Evolutionary conservation across 1,140 invertebrate species (phyloP), one percentile per base, ranked within the genome.

Genomic region (Monochamus saltuarius): DNA sequence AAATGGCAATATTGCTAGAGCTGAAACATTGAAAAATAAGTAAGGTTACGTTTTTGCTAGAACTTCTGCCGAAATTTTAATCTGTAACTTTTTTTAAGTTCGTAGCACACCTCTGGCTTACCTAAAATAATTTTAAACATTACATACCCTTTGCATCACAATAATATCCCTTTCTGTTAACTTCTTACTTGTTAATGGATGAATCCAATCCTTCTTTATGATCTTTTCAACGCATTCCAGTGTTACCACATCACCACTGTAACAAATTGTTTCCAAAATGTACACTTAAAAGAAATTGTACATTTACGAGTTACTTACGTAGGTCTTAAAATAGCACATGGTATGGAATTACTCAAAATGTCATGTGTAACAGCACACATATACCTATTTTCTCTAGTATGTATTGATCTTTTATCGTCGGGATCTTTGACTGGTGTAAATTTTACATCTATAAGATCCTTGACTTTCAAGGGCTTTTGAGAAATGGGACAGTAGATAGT

Each of bases 321-420:
- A 59, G 93, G 88, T 80, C 83, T 89, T 17, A 99, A 84, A 46
- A 98, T 90, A 58, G 91, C 95, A 79, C 91, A 95, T 7, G 94
- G 94, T 3, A 95, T 87, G 14, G 94, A 92, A 81, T 99, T 99
- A 61, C 92, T 90, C 9, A 99, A 78, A 51, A 97, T 86, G 80
- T 99, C 98, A 78, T 95, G 91, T 22, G 96, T 99, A 0, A 99
- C 89, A 4, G 97, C 91, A 79, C 98, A 99, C 85, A 97, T 97
- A 75, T 97, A 99, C 72, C 95, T 83, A 47, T 92, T 91, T 75
- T 95, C 84, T 75, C 90, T 91, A 22, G 87, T 83, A 65, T 93
- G 91, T 1, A 93, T 75, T 1, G 90, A 88, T 62, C 89, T 88
- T 61, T 88, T 92, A 65, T 93, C 90, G 73, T 89, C 87, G 0